Evolutionary conservation across 2,797 vertebrate genomes (phyloP).

Genomic region (Dryobates pubescens): DNA sequence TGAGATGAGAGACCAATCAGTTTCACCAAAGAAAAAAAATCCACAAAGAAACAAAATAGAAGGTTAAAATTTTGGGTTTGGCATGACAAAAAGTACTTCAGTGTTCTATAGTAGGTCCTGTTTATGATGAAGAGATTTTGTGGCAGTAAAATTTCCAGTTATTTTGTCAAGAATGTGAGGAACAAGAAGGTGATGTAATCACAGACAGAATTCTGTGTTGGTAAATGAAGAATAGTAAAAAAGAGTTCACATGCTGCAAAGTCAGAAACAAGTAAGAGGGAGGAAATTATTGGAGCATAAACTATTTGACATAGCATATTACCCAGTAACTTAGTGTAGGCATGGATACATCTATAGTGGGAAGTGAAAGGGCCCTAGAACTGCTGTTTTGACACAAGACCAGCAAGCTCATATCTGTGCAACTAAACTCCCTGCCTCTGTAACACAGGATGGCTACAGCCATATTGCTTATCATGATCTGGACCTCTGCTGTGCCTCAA

Average conservation of each 20-base stretch:
- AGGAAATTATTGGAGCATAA: neutral
- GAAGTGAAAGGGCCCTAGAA: neutral
- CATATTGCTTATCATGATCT: neutral
- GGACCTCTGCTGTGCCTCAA: neutral
- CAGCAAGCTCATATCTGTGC: neutral
- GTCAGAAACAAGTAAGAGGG: neutral
- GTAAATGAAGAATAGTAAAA: neutral
- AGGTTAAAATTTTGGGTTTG: neutral
- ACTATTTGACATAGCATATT: neutral
- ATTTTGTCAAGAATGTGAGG: neutral
- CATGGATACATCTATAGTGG: neutral
- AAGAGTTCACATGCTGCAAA: neutral
- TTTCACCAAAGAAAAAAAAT: neutral
- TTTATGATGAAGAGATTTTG: no score
- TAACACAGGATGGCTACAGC: neutral
- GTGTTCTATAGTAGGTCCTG: neutral
- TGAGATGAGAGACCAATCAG: neutral
- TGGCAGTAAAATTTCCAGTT: neutral
- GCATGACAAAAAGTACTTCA: neutral
- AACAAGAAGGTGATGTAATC: neutral
- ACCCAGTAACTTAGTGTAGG: neutral
- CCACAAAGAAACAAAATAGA: neutral
- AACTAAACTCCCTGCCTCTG: neutral
- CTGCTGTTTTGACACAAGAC: neutral
- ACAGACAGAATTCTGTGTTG: neutral